Percentiles rank a stretch among this genome's conserved stretches.
Conservation (phyloP, 2,113 vertebrate genomes). For the Salvelinus namaycush region DNA sequence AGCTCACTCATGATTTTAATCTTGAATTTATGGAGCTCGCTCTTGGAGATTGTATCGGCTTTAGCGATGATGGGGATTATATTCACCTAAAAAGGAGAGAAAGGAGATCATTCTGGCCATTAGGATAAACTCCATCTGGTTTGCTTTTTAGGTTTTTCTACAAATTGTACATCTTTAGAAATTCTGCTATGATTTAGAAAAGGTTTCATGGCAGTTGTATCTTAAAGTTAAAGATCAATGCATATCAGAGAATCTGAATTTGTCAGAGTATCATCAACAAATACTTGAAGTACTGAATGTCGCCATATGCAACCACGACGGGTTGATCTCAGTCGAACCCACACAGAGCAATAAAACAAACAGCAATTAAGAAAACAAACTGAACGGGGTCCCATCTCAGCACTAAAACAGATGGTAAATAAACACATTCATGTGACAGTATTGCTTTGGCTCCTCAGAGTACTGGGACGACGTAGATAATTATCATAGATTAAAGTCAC, state of each 20-base stretch:
- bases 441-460: not conserved
- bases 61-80: conserved; percentile 98
- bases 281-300: not conserved
- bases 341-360: not conserved
- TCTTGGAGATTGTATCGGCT: conserved; percentile 98
- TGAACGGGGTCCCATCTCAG: not conserved
- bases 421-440: not conserved
- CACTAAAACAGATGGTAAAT: not conserved
- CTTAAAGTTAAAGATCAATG: not conserved
- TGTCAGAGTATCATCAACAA: conserved; percentile 2
- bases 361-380: not conserved
- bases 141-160: too few relatives aligned
- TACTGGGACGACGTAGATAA: not conserved
- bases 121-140: not conserved
- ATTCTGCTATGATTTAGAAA: not conserved
- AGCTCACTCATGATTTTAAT: conserved; percentile 99
- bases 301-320: not conserved
- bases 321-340: not conserved
- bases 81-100: conserved; percentile 81
- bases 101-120: not conserved
- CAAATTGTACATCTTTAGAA: not conserved
- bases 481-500: not conserved
- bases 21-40: conserved; percentile 97
- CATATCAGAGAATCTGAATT: too few relatives aligned
- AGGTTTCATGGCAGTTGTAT: not conserved